These are phyloP conservation scores for Boloria euphrosyne DNA, from an alignment of 2,888 invertebrate genomes.

Conservation along the genomic window DNA sequence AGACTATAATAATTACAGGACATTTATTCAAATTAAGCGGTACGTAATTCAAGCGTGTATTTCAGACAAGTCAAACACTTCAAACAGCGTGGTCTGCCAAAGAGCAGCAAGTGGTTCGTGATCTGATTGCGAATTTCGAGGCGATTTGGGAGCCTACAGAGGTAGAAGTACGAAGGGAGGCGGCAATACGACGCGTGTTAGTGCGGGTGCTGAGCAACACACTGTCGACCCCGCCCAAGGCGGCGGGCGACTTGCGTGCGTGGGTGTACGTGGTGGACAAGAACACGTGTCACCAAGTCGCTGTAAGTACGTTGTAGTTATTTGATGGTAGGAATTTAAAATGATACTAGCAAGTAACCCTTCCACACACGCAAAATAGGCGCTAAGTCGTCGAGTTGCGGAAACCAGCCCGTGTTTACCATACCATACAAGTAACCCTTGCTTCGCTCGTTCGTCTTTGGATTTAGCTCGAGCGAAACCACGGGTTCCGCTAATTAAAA, in stretches of 20 bases:
- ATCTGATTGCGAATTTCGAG: constrained; percentile 88
- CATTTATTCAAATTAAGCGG: not conserved
- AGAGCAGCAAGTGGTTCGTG: constrained; percentile 88
- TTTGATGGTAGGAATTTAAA: not conserved
- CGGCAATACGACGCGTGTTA: constrained; percentile 88
- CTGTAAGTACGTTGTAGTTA: constrained; percentile 62
- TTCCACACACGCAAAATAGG: too few relatives aligned
- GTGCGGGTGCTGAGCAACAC: constrained; percentile 85
- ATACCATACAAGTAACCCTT: too few relatives aligned
- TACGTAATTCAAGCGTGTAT: constrained; percentile 8
- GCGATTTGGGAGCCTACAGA: constrained; percentile 91
- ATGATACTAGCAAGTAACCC: too few relatives aligned
- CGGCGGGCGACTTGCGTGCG: constrained; percentile 90
- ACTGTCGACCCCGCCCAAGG: constrained; percentile 81
- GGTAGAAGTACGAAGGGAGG: constrained; percentile 88
- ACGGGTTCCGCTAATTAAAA: too few relatives aligned
- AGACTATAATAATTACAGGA: too few relatives aligned
- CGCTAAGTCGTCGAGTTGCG: too few relatives aligned
- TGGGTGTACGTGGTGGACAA: constrained; percentile 89
- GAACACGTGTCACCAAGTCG: constrained; percentile 79
- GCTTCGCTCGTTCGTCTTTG: too few relatives aligned
- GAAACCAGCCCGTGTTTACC: too few relatives aligned
- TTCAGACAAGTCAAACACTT: constrained; percentile 68
- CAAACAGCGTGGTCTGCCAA: constrained; percentile 84
- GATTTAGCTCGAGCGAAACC: too few relatives aligned